Base-by-base conservation (phyloP, 2,797 vertebrate species). In the Neoniphon sammara region DNA sequence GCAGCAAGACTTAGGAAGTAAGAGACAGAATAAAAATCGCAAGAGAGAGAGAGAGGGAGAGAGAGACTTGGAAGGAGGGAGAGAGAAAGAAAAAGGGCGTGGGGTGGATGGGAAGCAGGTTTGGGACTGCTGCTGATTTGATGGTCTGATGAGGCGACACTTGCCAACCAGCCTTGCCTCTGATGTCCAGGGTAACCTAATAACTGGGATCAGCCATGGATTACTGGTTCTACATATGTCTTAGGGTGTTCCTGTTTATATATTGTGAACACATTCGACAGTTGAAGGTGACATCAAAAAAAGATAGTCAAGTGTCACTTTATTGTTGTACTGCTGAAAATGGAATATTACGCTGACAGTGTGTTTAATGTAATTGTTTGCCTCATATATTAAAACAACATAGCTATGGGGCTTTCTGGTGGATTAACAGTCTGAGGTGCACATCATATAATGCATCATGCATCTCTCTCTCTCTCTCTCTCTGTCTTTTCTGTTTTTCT, bases 211-310 rank as follows among this genome's bases (percentile, higher is more conserved):
- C 64, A 42, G 11, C 66, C 36, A 12, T 50, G 62, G 70, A 81
- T 53, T 21, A 53, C 20, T 12, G 12, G 25, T 72, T 77, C 39
- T 47, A 31, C 70, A 64, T 70, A 82, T 18, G 52, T 58, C 56
- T 70, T 58, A 60, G 52, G 75, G 70, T 64, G 50, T 31, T 86
- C 72, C 75, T 87, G 78, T 89, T 86, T 89, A 78, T 85, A 70
- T 46, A 59, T 65, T 73, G 42, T 67, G 62, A 62, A 66, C 44
- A 17, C 44, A 42, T 52, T 27, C 77, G 62, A 58, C 14, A 62
- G 49, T 42, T 46, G 44, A 61, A 54, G 58, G 36, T 78, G 69
- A 69, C 52, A 56, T 62, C 42, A 69, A 69, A 46, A 49, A 69
- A 49, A 53, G 52, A 66, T 58, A 47, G 42, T 44, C 4, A 1